phyloP scores from a whole-genome alignment of 2,888 invertebrate species.

The Amblyjoppa proteus region DNA sequence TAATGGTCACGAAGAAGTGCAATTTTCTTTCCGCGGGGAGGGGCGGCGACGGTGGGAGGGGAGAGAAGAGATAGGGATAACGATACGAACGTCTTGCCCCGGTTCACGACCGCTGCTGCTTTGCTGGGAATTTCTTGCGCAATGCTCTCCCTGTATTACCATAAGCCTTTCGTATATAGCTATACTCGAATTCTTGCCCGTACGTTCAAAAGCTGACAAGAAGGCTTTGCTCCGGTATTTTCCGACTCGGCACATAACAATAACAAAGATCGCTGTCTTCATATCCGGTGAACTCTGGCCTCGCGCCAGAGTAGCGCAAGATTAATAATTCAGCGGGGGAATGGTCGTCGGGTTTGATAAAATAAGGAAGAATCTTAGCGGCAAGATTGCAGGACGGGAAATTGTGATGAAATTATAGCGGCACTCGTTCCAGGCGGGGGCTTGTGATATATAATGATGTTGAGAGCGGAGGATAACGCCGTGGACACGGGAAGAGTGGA shows the following conservation, averaged over 20 bases:
- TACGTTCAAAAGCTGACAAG: not conserved
- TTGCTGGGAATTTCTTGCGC: not conserved
- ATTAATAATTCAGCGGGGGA: not conserved
- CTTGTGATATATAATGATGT: conserved; percentile 27
- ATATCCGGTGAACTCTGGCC: not conserved
- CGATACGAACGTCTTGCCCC: conserved; percentile 7
- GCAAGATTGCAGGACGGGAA: not conserved
- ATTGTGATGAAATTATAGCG: conserved; percentile 2
- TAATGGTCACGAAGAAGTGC: conserved; percentile 28
- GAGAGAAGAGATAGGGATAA: not conserved
- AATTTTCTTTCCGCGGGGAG: not conserved
- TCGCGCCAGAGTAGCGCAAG: not conserved
- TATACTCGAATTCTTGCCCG: conserved; percentile 26
- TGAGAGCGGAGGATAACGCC: not conserved
- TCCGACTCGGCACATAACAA: not conserved
- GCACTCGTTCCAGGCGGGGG: not conserved
- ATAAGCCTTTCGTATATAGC: conserved; percentile 12
- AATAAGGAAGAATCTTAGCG: not conserved
- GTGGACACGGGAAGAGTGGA: not conserved
- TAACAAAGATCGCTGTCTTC: not conserved
- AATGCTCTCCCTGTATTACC: conserved; percentile 12
- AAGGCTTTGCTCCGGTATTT: conserved; percentile 30
- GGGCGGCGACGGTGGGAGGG: not conserved
- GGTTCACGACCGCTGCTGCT: not conserved
- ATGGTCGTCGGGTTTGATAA: not conserved